Evolutionary conservation across 2,888 invertebrate species (phyloP), one percentile per base, ranked within the genome.

Genomic region (Drosophila nigricruria): DNA sequence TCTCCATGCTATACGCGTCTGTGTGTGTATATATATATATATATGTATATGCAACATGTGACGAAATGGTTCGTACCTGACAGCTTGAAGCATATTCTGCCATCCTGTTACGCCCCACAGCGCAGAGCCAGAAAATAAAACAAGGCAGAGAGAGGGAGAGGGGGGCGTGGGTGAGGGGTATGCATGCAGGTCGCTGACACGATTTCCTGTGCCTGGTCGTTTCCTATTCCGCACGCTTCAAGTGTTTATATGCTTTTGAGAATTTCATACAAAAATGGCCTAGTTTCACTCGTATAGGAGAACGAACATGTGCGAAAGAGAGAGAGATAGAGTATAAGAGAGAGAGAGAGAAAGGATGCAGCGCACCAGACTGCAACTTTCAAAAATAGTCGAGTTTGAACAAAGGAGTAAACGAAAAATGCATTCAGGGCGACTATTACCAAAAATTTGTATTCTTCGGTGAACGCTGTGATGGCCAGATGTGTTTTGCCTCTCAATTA

Each of bases 41-140:
- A 6, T 57, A 5, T n/a, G 54, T 34, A 14, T 42, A 52, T 74
- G 89, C 86, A 89, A 84, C 88, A 89, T 82, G 88, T 80, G 77
- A 70, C 77, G 58, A 62, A 77, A 65, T 68, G 72, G 65, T 58
- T 54, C 65, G 58, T 73, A 61, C 49, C 32, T 45, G 27, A 16
- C 16, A 23, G 9, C 49, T 49, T 9, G 1, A 6, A 18, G 49
- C 65, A 66, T 25, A 61, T 65, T 53, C 65, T 66, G 56, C 4
- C 62, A 52, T 27, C 30, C 53, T 36, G 36, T 20, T 56, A 40
- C 32, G 54, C 52, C 57, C 54, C 32, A 30, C 16, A 54, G 62
- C 60, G 50, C 61, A 50, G 50, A 20, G 20, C 14, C 14, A 12
- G 20, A 34, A 23, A 16, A 34, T 16, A 30, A n/a, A 49, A 18